Conservation (phyloP, 2,113 vertebrate genomes). For the Anas platyrhynchos region DNA sequence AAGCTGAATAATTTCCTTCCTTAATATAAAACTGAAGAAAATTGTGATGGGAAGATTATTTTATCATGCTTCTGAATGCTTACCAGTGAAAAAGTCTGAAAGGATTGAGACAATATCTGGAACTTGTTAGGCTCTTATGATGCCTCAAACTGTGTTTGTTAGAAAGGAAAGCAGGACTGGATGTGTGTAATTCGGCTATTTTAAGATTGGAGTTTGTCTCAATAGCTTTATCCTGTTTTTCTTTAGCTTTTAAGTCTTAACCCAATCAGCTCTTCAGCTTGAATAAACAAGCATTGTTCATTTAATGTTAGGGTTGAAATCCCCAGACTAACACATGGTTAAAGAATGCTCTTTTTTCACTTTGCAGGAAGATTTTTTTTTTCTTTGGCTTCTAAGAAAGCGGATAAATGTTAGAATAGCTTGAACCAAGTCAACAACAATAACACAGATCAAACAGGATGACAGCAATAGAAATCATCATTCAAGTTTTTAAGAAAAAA, state of each 20-base stretch:
- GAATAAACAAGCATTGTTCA: background rate
- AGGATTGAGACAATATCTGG: background rate
- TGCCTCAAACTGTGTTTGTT: background rate
- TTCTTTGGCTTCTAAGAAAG: background rate
- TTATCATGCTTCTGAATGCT: background rate
- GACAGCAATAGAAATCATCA: background rate
- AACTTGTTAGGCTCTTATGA: background rate
- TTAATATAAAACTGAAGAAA: background rate
- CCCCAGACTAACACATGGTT: background rate
- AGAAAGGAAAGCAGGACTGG: rapidly evolving
- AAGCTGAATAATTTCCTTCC: background rate
- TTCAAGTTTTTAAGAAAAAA: background rate
- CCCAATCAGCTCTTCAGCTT: background rate
- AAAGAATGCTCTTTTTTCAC: background rate
- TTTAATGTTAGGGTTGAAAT: background rate
- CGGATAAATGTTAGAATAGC: background rate
- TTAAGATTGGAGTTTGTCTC: background rate
- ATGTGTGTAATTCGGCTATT: background rate
- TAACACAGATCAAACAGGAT: background rate
- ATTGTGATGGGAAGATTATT: background rate
- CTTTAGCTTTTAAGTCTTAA: background rate
- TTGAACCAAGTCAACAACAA: background rate
- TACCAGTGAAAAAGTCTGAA: background rate
- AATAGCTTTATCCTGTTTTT: background rate
- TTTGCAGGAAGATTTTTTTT: background rate